These are phyloP conservation scores for Mungos mungo DNA, from an alignment of 2,113 vertebrate species.

Conservation along the genomic window DNA sequence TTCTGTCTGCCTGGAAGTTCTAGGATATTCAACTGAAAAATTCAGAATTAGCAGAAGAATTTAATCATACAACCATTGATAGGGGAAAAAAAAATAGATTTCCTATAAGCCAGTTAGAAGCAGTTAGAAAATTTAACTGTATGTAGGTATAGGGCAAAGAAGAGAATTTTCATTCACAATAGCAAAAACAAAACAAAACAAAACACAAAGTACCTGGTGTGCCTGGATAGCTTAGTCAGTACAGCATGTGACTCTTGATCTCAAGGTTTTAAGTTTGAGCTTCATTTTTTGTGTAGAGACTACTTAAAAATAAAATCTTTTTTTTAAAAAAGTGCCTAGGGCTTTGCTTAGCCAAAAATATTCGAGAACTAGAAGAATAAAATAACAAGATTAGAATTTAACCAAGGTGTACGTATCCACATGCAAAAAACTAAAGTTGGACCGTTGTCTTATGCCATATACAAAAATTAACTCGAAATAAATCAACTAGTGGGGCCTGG, in stretches of 20 bases:
- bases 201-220: background rate
- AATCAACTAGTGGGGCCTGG: background rate
- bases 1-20: background rate
- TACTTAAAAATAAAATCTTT: background rate
- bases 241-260: background rate
- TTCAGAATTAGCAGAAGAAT: background rate
- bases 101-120: background rate
- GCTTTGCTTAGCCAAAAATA: background rate
- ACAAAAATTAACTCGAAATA: background rate
- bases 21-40: background rate
- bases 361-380: background rate
- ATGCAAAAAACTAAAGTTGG: background rate
- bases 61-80: background rate
- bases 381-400: background rate
- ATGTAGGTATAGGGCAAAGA: fast-evolving
- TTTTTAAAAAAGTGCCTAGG: background rate
- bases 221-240: background rate
- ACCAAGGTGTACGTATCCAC: background rate
- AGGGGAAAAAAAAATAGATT: background rate
- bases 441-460: background rate
- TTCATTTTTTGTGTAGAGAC: background rate
- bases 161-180: background rate
- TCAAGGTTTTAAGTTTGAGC: background rate
- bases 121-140: background rate
- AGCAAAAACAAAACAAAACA: background rate